Evolutionary conservation across 2,113 vertebrate species (phyloP), one percentile per base, ranked within the genome.

Genomic region (Agapornis roseicollis): DNA sequence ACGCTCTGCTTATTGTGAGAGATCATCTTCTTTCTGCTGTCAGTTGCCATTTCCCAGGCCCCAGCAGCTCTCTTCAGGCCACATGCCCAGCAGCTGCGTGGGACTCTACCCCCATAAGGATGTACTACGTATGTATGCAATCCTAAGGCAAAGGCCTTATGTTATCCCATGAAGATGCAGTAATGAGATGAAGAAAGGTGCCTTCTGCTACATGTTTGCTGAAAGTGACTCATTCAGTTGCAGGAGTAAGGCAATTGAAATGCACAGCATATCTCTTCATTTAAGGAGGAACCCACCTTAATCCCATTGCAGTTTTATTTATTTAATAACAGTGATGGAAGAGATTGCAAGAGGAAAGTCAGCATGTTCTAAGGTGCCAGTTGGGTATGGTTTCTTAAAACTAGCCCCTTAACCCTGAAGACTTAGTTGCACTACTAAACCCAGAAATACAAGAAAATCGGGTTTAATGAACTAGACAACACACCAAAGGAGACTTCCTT

Each of bases 401-500:
- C 65, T 79, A 94, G 61, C 49, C 83, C 91, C 69, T 87, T 84
- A 73, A 68, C 74, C 72, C 77, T 94, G 10, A 89, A 92, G 77
- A 96, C 78, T 92, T 91, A 76, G 91, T 96, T 97, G 96, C 96
- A 97, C 95, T 97, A 94, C 89, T 85, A 81, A 95, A 95, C 96
- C 93, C 96, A 93, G 94, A 91, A 66, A 82, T 29, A 85, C 39
- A 68, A n/a, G 78, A 96, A 58, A 91, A 88, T 72, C 85, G 93
- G 78, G 89, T 97, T 95, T 91, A 74, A 94, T 46, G 49, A 96
- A 94, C 94, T 86, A 70, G 86, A 94, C 49, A 64, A 94, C 85
- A 96, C 88, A 95, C 94, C 96, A 97, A 95, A 97, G 92, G 96
- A 96, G 90, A 95, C 74, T 81, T 96, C 93, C 94, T 96, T 77